A percentile compares a stretch with the other conserved stretches of the same genome.
Evolutionary conservation across 1,140 invertebrate species (phyloP).

Genomic region (Elymnias hypermnestra): DNA sequence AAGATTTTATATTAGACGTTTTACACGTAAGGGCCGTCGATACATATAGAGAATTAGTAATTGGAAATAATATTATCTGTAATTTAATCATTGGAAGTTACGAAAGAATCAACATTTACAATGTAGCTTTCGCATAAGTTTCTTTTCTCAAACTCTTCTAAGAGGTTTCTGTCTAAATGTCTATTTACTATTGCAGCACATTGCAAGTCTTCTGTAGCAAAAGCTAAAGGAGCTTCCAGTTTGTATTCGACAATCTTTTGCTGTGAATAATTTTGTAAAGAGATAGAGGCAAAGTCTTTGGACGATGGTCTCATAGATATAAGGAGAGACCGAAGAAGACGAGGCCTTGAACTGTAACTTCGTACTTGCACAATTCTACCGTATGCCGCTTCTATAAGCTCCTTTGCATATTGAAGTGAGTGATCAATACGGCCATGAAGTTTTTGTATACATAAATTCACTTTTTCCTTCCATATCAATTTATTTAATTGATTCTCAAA

Average conservation of each 20-base stretch:
- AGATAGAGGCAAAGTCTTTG: background rate
- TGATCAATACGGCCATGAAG: slow-evolving; percentile 33
- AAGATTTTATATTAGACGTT: too few species aligned
- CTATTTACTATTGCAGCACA: slow-evolving; percentile 43
- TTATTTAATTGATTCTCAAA: slow-evolving; percentile 15
- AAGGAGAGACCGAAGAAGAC: slow-evolving; percentile 32
- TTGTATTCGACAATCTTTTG: slow-evolving; percentile 27
- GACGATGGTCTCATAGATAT: slow-evolving; percentile 24
- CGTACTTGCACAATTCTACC: slow-evolving; percentile 25
- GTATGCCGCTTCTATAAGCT: slow-evolving; percentile 33
- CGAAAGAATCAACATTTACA: slow-evolving; percentile 30
- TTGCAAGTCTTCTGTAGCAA: slow-evolving; percentile 31
- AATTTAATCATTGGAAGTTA: too few species aligned
- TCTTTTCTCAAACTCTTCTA: slow-evolving; percentile 33
- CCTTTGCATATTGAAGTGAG: slow-evolving; percentile 44
- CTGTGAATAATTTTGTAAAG: slow-evolving; percentile 23
- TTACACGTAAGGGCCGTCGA: too few species aligned
- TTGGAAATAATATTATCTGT: too few species aligned
- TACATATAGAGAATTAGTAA: too few species aligned
- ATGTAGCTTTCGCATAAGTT: slow-evolving; percentile 48
- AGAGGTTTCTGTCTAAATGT: slow-evolving; percentile 30
- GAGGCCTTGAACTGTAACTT: slow-evolving; percentile 16
- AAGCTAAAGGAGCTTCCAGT: slow-evolving; percentile 28
- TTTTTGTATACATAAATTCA: slow-evolving; percentile 27
- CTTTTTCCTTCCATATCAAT: slow-evolving; percentile 33